Conservation (phyloP, 1,140 invertebrate species). For the Zelostemma sp. region DNA sequence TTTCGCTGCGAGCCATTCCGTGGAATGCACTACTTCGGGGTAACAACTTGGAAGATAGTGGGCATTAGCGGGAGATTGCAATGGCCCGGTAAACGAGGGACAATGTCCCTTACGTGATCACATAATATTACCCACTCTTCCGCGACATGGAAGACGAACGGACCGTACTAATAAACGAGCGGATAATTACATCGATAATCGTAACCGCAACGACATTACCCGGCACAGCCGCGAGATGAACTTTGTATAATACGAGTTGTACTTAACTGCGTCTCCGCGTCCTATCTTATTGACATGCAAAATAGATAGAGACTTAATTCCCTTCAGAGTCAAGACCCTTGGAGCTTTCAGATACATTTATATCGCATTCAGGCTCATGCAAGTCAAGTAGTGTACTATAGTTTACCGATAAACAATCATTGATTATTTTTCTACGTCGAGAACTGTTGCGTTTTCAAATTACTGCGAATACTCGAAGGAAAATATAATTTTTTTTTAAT, state of each 20-base stretch:
- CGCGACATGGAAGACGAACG: constrained; percentile 35
- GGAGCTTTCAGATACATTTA: constrained; percentile 10
- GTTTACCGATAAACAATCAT: background rate
- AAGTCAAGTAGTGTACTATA: background rate
- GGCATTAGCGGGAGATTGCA: constrained; percentile 39
- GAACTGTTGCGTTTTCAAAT: too few relatives aligned
- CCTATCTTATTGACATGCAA: constrained; percentile 41
- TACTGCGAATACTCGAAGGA: too few relatives aligned
- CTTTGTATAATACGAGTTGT: constrained; percentile 16
- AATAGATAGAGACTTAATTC: constrained; percentile 34
- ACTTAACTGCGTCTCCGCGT: constrained; percentile 33
- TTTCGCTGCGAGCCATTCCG: constrained; percentile 11
- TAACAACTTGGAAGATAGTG: constrained; percentile 37
- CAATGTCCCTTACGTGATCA: constrained; percentile 45
- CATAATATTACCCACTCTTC: constrained; percentile 31
- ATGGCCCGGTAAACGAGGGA: constrained; percentile 37
- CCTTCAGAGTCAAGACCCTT: constrained; percentile 18
- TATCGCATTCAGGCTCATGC: background rate
- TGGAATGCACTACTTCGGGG: constrained; percentile 8
- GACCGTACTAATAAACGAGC: constrained; percentile 49
- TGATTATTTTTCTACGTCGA: background rate
- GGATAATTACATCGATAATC: constrained; percentile 50
- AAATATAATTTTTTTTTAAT: too few relatives aligned
- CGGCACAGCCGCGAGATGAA: constrained; percentile 21
- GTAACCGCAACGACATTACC: constrained; percentile 43